A percentile compares a stretch with the other conserved stretches of the same genome.
phyloP scores from a whole-genome alignment of 92 coral and sea anemone genomes.

The Hydrozoanthus gracilis region DNA sequence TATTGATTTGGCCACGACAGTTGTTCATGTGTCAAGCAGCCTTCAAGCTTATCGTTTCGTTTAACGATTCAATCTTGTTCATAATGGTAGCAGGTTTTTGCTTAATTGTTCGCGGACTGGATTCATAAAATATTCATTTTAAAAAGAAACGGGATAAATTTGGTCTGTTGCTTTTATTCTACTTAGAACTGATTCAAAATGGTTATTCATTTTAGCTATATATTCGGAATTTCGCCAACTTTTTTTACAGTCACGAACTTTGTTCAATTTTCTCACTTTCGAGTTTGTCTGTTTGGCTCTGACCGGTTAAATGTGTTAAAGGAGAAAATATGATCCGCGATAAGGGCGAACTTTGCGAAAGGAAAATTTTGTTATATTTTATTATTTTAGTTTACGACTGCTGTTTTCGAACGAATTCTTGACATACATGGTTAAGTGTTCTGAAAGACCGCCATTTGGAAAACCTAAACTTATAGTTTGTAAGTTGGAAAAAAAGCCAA shows the following conservation, averaged over 20 bases:
- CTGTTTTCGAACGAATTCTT: not conserved
- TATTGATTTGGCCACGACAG: not conserved
- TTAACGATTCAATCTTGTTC: conserved; percentile 19
- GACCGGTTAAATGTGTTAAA: not conserved
- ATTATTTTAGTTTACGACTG: conserved; percentile 1
- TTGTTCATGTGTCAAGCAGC: conserved; percentile 10
- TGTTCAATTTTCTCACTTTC: not conserved
- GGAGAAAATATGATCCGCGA: not conserved
- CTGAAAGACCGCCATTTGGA: too few species aligned
- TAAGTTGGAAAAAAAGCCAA: too few species aligned
- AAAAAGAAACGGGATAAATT: conserved; percentile 4
- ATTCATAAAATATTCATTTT: conserved; percentile 36
- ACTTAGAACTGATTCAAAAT: not conserved
- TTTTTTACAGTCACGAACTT: not conserved
- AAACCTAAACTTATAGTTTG: too few species aligned
- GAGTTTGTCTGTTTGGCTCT: not conserved
- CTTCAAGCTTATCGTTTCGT: conserved; percentile 20
- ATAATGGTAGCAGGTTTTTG: conserved; percentile 45
- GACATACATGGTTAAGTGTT: not conserved
- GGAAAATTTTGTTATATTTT: not conserved
- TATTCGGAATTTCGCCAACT: not conserved
- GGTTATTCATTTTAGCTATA: not conserved
- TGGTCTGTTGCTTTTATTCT: not conserved
- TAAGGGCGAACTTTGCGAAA: not conserved
- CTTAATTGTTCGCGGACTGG: conserved; percentile 35